phyloP scores from a whole-genome alignment of 2,113 vertebrate genomes.

The Drymodes brunneopygia region DNA sequence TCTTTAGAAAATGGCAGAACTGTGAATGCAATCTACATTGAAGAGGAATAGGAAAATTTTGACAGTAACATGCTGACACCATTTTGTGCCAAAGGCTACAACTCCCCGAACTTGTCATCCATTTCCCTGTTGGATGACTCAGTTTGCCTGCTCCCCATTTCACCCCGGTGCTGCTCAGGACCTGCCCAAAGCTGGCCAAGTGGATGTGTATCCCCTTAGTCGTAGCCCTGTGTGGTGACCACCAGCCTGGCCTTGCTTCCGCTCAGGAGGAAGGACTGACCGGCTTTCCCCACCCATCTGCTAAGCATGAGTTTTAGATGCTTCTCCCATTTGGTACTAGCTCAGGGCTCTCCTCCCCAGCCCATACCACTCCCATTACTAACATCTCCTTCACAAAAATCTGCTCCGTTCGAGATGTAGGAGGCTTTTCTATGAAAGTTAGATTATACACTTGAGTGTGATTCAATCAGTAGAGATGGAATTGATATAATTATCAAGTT shows the following conservation, averaged over 20 bases:
- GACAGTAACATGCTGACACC: not conserved
- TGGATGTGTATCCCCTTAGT: accelerated
- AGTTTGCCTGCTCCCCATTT: not conserved
- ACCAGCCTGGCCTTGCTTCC: not conserved
- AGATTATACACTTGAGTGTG: not conserved
- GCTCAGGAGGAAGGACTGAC: not conserved
- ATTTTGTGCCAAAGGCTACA: not conserved
- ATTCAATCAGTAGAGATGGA: not conserved
- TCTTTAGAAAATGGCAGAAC: not conserved
- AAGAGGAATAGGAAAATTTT: not conserved
- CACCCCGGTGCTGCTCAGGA: accelerated
- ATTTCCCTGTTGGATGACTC: not conserved
- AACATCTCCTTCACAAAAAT: not conserved
- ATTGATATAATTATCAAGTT: not conserved
- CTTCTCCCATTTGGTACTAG: not conserved
- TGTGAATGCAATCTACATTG: accelerated
- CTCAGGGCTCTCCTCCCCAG: not conserved
- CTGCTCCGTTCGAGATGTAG: accelerated
- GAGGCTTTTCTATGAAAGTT: not conserved
- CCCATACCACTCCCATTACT: not conserved
- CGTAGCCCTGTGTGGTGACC: accelerated
- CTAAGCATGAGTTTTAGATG: accelerated
- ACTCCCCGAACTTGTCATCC: not conserved
- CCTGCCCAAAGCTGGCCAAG: not conserved
- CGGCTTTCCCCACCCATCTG: not conserved